phyloP scores from a whole-genome alignment of 1,140 invertebrate genomes.

The Scaptomyza pallida region DNA sequence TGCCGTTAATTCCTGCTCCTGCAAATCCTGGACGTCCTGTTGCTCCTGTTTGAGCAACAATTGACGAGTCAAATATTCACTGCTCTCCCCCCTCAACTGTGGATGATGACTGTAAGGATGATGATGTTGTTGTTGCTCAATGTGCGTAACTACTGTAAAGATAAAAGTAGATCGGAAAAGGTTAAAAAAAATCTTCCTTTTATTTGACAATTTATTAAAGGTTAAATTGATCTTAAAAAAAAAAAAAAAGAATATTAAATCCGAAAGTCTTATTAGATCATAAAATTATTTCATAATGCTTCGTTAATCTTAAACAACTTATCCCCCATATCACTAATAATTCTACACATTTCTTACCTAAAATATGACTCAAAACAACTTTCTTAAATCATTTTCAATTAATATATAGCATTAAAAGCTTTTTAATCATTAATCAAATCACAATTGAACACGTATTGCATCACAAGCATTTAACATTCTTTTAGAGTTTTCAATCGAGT shows the following conservation, averaged over 20 bases:
- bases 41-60: slow-evolving; percentile 3
- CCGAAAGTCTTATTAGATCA: too few relatives aligned
- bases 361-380: too few relatives aligned
- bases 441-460: not conserved
- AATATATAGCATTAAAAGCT: too few relatives aligned
- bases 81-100: not conserved
- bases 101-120: slow-evolving; percentile 14
- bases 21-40: slow-evolving; percentile 4
- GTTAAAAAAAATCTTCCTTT: too few relatives aligned
- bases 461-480: not conserved
- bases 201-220: too few relatives aligned
- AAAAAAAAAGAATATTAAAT: too few relatives aligned
- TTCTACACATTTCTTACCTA: too few relatives aligned
- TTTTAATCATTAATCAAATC: not conserved
- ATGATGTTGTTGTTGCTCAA: not conserved
- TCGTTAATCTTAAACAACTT: too few relatives aligned
- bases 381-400: too few relatives aligned
- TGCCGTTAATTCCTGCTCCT: slow-evolving; percentile 14
- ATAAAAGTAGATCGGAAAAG: not conserved
- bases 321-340: too few relatives aligned
- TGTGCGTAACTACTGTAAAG: slow-evolving; percentile 25
- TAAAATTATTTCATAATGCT: too few relatives aligned
- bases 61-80: slow-evolving; percentile 10
- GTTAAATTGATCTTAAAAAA: too few relatives aligned
- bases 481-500: not conserved